Conservation (phyloP, 2,797 vertebrate genomes). For the Chiroxiphia lanceolata region DNA sequence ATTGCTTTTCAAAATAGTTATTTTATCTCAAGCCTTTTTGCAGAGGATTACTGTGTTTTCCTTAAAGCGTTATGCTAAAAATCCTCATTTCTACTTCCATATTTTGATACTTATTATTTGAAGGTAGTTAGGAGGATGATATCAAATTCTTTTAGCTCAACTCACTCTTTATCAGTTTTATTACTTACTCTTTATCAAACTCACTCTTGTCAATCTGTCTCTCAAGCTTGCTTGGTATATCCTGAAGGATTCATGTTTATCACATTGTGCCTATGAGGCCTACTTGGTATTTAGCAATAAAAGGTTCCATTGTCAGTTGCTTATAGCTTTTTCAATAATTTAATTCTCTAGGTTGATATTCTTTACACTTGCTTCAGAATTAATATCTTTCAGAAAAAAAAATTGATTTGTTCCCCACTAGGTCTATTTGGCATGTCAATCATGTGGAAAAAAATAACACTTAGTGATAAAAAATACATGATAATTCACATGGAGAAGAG, state of each 20-base stretch:
- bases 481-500: not conserved
- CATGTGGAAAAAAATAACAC: not conserved
- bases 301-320: not conserved
- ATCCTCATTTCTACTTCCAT: not conserved
- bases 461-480: not conserved
- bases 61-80: not conserved
- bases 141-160: not conserved
- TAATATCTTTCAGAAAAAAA: not conserved
- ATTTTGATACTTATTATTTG: not conserved
- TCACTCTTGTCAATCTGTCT: not conserved
- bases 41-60: not conserved
- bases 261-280: not conserved
- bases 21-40: not conserved
- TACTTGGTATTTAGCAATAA: conserved; percentile 9
- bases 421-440: not conserved
- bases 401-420: not conserved
- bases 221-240: not conserved
- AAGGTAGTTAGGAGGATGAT: not conserved
- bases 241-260: conserved; percentile 15
- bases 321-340: not conserved
- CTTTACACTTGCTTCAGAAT: not conserved
- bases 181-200: not conserved
- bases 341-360: not conserved
- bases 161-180: not conserved
- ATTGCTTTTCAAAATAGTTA: not conserved